phyloP scores from a whole-genome alignment of 1,140 invertebrate genomes.

The Centruroides sculpturatus region DNA sequence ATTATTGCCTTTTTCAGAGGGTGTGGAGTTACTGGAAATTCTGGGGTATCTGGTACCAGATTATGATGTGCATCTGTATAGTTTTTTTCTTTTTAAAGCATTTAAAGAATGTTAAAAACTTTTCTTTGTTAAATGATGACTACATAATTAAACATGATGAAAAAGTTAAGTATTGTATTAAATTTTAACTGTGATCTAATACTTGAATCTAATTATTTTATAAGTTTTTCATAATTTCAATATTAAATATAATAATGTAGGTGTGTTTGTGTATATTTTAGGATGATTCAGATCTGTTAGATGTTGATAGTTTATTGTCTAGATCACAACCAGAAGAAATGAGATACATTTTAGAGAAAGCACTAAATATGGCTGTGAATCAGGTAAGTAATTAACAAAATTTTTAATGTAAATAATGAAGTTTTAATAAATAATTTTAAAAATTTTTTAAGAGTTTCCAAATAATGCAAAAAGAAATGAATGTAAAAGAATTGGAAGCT shows the following conservation, averaged over 20 bases:
- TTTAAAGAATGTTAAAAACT: no score
- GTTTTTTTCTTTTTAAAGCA: no score
- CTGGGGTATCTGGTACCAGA: no score
- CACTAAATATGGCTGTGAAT: constrained; percentile 56
- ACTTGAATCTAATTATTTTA: neutral
- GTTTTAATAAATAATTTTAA: neutral
- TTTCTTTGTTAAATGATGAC: no score
- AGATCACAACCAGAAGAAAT: constrained; percentile 40
- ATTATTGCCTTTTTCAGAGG: no score
- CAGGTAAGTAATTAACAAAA: constrained; percentile 19
- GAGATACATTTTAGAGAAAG: constrained; percentile 61
- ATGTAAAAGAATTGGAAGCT: constrained; percentile 55
- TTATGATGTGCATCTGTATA: no score
- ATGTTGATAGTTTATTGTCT: constrained; percentile 16
- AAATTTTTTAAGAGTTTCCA: constrained; percentile 41
- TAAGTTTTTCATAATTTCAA: neutral
- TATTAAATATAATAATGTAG: neutral
- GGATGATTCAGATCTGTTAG: constrained; percentile 33
- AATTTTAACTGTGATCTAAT: no score
- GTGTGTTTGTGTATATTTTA: neutral
- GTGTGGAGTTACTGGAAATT: no score
- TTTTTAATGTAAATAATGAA: neutral
- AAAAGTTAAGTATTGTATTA: no score
- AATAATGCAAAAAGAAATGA: constrained; percentile 55
- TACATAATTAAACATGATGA: no score